Conservation (phyloP, 2,797 vertebrate genomes). For the Pipistrellus pipistrellus region DNA sequence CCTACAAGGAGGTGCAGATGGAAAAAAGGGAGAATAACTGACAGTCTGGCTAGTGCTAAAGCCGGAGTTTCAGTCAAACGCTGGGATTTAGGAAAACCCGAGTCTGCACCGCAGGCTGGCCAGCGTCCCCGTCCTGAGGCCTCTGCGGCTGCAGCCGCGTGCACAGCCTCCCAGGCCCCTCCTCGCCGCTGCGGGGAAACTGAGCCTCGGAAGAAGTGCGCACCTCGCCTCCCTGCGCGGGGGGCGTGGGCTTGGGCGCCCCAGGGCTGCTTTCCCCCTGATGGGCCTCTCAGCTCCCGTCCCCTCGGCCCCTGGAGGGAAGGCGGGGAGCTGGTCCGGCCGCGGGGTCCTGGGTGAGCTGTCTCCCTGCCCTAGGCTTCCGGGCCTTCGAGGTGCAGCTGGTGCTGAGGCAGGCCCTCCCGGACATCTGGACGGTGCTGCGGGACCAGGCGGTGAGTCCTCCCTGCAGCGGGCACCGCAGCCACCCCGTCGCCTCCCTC, state of each 20-base stretch:
- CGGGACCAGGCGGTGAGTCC: conserved; percentile 84
- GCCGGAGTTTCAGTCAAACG: neutral
- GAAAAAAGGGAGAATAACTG: neutral
- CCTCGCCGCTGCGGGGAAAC: neutral
- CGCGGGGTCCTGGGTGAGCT: neutral
- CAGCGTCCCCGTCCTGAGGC: neutral
- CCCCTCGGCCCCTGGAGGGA: neutral
- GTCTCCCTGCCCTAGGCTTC: conserved; percentile 75
- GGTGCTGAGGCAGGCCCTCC: conserved; percentile 86
- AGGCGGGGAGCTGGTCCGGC: rapidly evolving
- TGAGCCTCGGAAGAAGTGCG: too few relatives aligned
- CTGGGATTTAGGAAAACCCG: neutral
- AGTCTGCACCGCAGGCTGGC: neutral
- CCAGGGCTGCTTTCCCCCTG: neutral
- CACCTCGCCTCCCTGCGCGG: neutral
- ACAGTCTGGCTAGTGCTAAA: neutral
- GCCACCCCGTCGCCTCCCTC: rapidly evolving
- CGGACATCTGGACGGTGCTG: conserved; percentile 87
- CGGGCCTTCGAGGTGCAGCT: conserved; percentile 87
- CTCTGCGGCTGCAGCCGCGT: neutral
- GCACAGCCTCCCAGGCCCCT: too few relatives aligned
- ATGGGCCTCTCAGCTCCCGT: rapidly evolving
- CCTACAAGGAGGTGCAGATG: neutral
- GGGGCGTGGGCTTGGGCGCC: rapidly evolving
- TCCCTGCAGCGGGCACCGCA: rapidly evolving